A percentile compares a stretch with the other conserved stretches of the same genome.
phyloP scores from a whole-genome alignment of 2,113 vertebrate genomes.

The Chionis minor region DNA sequence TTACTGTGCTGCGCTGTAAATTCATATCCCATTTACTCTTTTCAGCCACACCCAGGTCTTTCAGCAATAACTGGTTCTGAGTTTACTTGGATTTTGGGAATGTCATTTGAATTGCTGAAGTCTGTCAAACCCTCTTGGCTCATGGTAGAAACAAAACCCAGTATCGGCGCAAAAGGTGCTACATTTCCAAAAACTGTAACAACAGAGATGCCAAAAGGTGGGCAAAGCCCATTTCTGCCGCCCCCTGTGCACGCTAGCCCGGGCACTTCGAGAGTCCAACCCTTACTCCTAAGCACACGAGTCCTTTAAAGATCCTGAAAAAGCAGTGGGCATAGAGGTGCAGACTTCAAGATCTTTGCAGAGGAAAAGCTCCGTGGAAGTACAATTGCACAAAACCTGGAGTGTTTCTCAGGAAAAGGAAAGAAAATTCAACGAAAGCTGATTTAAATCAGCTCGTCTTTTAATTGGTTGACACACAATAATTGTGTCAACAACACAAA shows the following conservation, averaged over 20 bases:
- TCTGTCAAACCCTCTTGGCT: background rate
- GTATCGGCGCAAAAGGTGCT: background rate
- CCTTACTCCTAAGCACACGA: background rate
- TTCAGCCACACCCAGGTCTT: background rate
- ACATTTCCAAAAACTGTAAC: background rate
- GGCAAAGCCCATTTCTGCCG: background rate
- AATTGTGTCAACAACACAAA: no score
- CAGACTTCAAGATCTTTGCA: background rate
- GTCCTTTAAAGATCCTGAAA: background rate
- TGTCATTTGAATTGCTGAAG: background rate
- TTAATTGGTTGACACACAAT: background rate
- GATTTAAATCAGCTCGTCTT: background rate
- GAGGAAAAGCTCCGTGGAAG: background rate
- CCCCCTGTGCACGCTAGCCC: background rate
- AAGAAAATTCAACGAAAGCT: background rate
- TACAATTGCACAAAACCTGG: background rate
- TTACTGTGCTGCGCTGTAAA: background rate
- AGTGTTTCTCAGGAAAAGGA: background rate
- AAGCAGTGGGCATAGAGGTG: accelerated
- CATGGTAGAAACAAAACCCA: background rate
- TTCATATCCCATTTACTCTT: background rate
- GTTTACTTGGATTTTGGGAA: background rate
- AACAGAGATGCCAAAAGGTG: background rate
- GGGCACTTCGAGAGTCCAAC: background rate
- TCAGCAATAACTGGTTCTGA: background rate